Conservation (phyloP, 1,140 invertebrate genomes). For the Formica exsecta region DNA sequence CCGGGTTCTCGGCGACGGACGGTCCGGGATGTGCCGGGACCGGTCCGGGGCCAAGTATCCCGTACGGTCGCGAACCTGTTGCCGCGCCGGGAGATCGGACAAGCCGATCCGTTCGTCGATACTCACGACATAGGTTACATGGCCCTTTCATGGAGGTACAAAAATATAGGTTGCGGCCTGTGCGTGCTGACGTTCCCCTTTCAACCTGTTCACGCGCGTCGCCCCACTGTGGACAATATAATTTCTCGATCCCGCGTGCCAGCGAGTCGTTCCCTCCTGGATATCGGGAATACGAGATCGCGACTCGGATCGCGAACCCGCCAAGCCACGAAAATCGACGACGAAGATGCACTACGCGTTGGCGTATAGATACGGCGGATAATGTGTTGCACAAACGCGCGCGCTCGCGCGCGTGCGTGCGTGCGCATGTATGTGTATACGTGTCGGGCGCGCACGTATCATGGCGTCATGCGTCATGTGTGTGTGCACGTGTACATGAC, state of each 20-base stretch:
- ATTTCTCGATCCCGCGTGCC: not conserved
- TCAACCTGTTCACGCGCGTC: constrained; percentile 8
- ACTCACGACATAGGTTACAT: constrained; percentile 73
- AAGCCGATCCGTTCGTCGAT: constrained; percentile 25
- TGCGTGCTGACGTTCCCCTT: constrained; percentile 9
- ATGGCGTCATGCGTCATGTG: not conserved
- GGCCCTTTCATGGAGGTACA: constrained; percentile 50
- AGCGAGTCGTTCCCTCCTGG: not conserved
- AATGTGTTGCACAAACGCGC: constrained; percentile 46
- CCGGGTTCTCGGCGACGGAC: not conserved
- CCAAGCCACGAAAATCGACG: not conserved
- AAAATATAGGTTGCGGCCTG: constrained; percentile 49
- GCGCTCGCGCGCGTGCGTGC: constrained; percentile 15
- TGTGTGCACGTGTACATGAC: not conserved
- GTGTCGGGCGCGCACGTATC: not conserved
- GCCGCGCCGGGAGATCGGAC: not conserved
- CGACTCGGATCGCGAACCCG: not conserved
- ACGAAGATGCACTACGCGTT: constrained; percentile 16
- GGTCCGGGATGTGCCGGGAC: too few species aligned
- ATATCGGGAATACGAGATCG: not conserved
- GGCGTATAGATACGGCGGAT: constrained; percentile 23
- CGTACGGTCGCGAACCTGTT: not conserved
- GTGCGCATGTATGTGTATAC: too few species aligned
- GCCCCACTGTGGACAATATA: not conserved
- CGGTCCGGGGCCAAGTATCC: not conserved